Evolutionary conservation across 2,888 invertebrate species (phyloP), one percentile per base, ranked within the genome.

Genomic region (Sclerodermus sp.): DNA sequence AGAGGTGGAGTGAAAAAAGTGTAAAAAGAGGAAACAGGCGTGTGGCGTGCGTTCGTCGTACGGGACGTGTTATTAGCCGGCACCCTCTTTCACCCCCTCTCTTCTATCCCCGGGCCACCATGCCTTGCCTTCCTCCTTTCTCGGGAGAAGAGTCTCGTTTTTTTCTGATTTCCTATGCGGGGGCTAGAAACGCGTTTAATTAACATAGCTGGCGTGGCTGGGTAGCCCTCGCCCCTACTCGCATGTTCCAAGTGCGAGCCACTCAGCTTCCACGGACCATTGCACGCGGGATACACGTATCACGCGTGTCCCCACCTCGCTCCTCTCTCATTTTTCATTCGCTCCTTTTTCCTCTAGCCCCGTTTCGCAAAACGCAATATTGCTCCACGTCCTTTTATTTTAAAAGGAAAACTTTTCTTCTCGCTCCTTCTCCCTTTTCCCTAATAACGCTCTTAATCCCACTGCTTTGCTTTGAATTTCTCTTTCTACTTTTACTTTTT

Each of bases 31-130:
- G 53, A 60, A 62, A 64, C 67, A 69, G 67, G 66, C 71, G 70
- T 69, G 71, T 66, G 68, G 71, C 65, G 68, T 65, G 70, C 68
- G 68, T 70, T 71, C 68, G 68, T 71, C 69, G 70, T 70, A 66
- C 66, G 72, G 74, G 71, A 74, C 73, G 71, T 74, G 73, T 74
- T 74, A 75, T 75, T 74, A 74, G 66, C 70, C 58, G 66, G 61
- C 67, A 68, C 64, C 47, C 43, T 54, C 49, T 57, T 47, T 57
- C 56, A 49, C 42, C 43, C 51, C 42, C 38, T 36, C 49, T 39
- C 47, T 48, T 44, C 54, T 47, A 45, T 45, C 40, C 23, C 43
- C 29, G 36, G 38, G 44, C 34, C 49, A 14, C 45, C 37, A 34
- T 39, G 16, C 46, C 46, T 45, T n/a, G n/a, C 40, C 4, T 14